Evolutionary conservation across 2,797 vertebrate genomes (phyloP), one percentile per base, ranked within the genome.

Genomic region (Lutjanus campechanus): DNA sequence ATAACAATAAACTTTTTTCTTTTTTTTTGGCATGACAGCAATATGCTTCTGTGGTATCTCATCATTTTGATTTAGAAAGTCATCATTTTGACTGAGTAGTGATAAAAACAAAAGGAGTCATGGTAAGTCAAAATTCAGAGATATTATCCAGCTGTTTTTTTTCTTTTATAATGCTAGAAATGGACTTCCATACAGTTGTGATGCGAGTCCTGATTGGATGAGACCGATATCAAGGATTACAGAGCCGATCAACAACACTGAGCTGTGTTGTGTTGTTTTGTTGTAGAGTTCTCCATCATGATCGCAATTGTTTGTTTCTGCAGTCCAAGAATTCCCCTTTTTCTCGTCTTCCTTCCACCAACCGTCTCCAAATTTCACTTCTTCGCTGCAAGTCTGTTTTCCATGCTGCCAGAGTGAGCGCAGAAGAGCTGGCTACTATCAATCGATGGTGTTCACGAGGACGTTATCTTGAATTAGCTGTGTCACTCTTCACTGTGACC

Each of bases 121-220:
- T 25, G 25, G 1, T 36, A 36, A 36, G 29, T 29, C 29, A 29
- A 29, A 29, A 11, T 1, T 22, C 66, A 8, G 1, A 50, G 8
- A 9, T 19, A 47, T 1, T 20, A 12, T 53, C 22, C 13, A 11
- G 40, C 8, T 29, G 0, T 61, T 44, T 55, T 25, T 7, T 53
- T 17, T 64, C 44, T 60, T 66, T 55, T 36, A 4, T 16, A 4
- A 5, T 63, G 47, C 36, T 46, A 84, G 29, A 84, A 82, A 69
- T 46, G 22, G 43, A 29, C 59, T 72, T 83, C 69, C 61, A 40
- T 59, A 49, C 47, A 0, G 3, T 47, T 29, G 47, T 36, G 7
- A 46, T 11, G 15, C 8, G 40, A 20, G 22, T 71, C 44, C n/a
- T 11, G 7, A 5, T 8, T 77, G 43, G 7, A 29, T 47, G 8